Evolutionary conservation across 2,113 vertebrate genomes (phyloP).

Genomic region (Thinocorus orbignyianus): DNA sequence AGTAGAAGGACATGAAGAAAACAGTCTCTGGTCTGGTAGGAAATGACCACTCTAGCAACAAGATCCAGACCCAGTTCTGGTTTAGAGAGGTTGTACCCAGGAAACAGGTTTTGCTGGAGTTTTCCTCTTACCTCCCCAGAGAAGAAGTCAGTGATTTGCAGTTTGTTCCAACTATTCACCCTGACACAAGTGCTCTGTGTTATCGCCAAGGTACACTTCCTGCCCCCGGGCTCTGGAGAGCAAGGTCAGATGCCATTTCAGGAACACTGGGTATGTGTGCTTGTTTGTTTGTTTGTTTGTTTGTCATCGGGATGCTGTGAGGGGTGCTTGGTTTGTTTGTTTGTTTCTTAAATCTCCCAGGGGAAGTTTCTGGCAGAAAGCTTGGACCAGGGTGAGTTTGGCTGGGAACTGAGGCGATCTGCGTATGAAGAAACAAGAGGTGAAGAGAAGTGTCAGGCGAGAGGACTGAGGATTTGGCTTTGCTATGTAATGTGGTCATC

Average conservation of each 20-base stretch:
- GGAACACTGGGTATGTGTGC: not conserved
- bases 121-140: not conserved
- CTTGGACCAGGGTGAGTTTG: slow-evolving; percentile 11
- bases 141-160: not conserved
- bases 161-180: not conserved
- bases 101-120: not conserved
- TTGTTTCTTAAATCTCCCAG: slow-evolving; percentile 54
- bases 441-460: slow-evolving; percentile 28
- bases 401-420: slow-evolving; percentile 5
- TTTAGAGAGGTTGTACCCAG: not conserved
- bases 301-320: slow-evolving; percentile 15
- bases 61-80: not conserved
- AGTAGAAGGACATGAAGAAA: not conserved
- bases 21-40: not conserved
- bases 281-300: slow-evolving; percentile 15
- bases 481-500: not conserved
- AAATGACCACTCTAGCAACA: not conserved
- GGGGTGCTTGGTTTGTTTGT: slow-evolving; percentile 44
- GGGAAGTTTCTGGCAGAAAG: slow-evolving; percentile 57
- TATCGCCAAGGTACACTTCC: not conserved
- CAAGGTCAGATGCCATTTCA: not conserved
- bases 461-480: slow-evolving; percentile 6
- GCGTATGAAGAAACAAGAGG: slow-evolving; percentile 18
- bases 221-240: not conserved
- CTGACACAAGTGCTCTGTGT: not conserved